A percentile compares a stretch with the other conserved stretches of the same genome.
phyloP scores from a whole-genome alignment of 2,888 invertebrate species.

The Yponomeuta malinellus region DNA sequence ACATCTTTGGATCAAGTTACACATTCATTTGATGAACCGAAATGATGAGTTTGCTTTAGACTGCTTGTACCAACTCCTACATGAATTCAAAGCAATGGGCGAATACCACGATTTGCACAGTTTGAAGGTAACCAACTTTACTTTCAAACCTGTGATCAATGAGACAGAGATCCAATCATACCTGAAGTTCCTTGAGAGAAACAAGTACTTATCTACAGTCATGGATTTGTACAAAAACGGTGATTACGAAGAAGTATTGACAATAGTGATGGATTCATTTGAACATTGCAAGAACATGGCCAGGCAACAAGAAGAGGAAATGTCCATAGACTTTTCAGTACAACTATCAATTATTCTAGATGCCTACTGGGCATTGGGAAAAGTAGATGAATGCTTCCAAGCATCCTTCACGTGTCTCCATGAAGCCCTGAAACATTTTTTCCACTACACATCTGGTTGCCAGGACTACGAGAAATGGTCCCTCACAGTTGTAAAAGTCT shows the following conservation, averaged over 20 bases:
- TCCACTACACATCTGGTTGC: slow-evolving; percentile 60
- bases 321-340: slow-evolving; percentile 73
- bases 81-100: slow-evolving; percentile 64
- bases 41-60: slow-evolving; percentile 59
- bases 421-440: slow-evolving; percentile 81
- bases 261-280: slow-evolving; percentile 81
- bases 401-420: slow-evolving; percentile 87
- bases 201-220: slow-evolving; percentile 77
- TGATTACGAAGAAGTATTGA: slow-evolving; percentile 79
- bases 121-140: slow-evolving; percentile 53
- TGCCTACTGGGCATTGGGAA: slow-evolving; percentile 78
- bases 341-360: slow-evolving; percentile 79
- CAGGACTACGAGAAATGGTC: slow-evolving; percentile 67
- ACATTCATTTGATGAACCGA: slow-evolving; percentile 57
- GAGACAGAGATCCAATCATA: slow-evolving; percentile 48
- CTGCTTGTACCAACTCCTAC: slow-evolving; percentile 55
- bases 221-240: slow-evolving; percentile 79
- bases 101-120: slow-evolving; percentile 48
- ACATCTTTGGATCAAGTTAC: slow-evolving; percentile 61
- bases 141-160: slow-evolving; percentile 53
- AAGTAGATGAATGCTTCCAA: slow-evolving; percentile 79
- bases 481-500: slow-evolving; percentile 58
- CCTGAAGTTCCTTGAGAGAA: slow-evolving; percentile 63
- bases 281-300: slow-evolving; percentile 67
- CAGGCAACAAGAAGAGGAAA: slow-evolving; percentile 59